Evolutionary conservation across 2,888 invertebrate genomes (phyloP), one percentile per base, ranked within the genome.

Genomic region (Tetragonula carbonaria): DNA sequence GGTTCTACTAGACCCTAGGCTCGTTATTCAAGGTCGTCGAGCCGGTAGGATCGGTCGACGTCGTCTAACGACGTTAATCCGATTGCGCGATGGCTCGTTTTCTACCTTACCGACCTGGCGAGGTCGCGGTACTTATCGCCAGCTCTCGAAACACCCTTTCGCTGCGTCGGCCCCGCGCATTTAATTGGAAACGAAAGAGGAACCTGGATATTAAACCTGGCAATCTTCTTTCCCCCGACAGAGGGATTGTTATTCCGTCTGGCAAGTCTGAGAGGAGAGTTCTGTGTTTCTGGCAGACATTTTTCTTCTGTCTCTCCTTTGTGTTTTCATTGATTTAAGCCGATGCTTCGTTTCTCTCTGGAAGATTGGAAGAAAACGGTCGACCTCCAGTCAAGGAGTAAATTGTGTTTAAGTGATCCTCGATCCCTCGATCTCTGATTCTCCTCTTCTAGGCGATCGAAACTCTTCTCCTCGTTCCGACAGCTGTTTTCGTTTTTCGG

Each of bases 51-150:
- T 57, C 57, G 57, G n/a, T n/a, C n/a, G 57, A n/a, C 57, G 68
- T 78, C 75, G 84, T 78, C 78, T 85, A 83, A 83, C 79, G 76
- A 83, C 76, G 71, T 74, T 85, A 77, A 85, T 85, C 84, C 85
- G 76, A 72, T 84, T 84, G 66, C 66, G 77, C 65, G 80, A 45
- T 63, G 72, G 73, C 59, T 76, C 67, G 55, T 55, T 45, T 63
- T 28, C 57, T 71, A 16, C 33, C 28, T 18, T 38, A n/a, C 45
- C 45, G 45, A 45, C 45, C 11, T 8, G 45, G 45, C 45, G 63
- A 83, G 62, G 45, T 74, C 45, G 45, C 45, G 73, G 79, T 59
- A 68, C 51, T 28, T 23, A n/a, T 50, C 4, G 4, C 55, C 2
- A 2, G 2, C 3, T 59, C 4, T 4, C 18, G 0, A 6, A 4